These are phyloP conservation scores for Nycticorax nycticorax DNA, from an alignment of 2,113 vertebrate genomes.

Conservation along the genomic window DNA sequence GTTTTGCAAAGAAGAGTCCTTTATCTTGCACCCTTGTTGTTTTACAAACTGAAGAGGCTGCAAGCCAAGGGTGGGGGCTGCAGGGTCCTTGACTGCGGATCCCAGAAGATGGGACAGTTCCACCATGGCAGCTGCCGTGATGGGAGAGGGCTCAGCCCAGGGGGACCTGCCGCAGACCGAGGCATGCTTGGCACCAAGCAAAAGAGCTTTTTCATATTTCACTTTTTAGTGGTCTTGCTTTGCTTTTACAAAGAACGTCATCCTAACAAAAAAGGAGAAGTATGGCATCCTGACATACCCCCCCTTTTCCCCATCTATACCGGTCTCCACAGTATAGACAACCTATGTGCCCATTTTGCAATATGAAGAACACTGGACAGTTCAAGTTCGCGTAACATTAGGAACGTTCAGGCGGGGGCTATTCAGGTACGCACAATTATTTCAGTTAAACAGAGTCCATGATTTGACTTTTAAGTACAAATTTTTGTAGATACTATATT, in stretches of 20 bases:
- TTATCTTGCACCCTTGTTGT: not conserved
- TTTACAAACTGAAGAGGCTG: not conserved
- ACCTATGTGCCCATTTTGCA: accelerated
- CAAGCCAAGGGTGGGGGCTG: not conserved
- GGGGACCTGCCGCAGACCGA: accelerated
- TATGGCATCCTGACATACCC: too few species aligned
- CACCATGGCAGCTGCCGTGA: not conserved
- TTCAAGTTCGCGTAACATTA: not conserved
- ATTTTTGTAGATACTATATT: not conserved
- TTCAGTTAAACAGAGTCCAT: not conserved
- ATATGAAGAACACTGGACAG: not conserved
- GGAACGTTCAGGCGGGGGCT: accelerated
- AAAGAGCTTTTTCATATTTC: not conserved
- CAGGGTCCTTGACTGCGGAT: accelerated
- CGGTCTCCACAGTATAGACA: accelerated
- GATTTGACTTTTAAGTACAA: not conserved
- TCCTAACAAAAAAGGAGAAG: not conserved
- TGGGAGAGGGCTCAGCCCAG: accelerated
- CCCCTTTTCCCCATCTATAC: not conserved
- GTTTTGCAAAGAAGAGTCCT: not conserved
- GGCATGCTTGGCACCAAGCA: not conserved
- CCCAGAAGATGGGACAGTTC: not conserved
- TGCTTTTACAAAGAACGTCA: not conserved
- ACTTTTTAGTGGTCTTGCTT: not conserved
- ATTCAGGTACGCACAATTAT: accelerated